These are phyloP conservation scores for Rhineura floridana DNA, from an alignment of 2,113 vertebrate genomes.

Conservation along the genomic window DNA sequence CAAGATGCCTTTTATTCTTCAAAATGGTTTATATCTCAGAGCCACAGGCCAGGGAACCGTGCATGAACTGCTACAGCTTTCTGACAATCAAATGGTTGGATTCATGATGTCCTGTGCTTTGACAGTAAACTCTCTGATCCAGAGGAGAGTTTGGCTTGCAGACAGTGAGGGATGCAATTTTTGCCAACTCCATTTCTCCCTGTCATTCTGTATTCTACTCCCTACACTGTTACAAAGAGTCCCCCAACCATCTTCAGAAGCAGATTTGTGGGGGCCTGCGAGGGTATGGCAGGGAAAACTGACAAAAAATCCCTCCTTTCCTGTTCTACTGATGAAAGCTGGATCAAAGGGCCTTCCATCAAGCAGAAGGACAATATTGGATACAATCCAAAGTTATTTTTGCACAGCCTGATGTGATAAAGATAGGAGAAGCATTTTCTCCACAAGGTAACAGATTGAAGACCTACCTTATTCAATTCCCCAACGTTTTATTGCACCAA, in stretches of 20 bases:
- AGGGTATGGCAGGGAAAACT: no score
- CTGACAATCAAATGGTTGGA: neutral
- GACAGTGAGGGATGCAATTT: neutral
- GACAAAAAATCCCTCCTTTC: no score
- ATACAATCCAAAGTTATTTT: neutral
- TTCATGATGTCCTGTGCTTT: neutral
- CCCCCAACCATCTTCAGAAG: no score
- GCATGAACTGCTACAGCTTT: neutral
- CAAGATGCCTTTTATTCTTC: neutral
- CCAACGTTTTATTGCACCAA: neutral
- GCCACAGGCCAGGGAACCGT: neutral
- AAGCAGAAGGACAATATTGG: no score
- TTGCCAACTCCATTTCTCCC: neutral
- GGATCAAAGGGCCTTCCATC: no score
- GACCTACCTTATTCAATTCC: neutral
- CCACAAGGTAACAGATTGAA: neutral
- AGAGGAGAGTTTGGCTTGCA: neutral
- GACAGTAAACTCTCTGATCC: neutral
- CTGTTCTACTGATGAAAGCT: no score
- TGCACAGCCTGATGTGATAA: neutral
- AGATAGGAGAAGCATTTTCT: constrained; percentile 1
- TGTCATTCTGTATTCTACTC: neutral
- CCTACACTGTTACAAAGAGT: no score
- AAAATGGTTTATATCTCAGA: neutral
- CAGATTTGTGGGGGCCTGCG: no score